These are phyloP conservation scores for Philotrypesis tridentata DNA, from an alignment of 1,140 invertebrate species.

Conservation along the genomic window DNA sequence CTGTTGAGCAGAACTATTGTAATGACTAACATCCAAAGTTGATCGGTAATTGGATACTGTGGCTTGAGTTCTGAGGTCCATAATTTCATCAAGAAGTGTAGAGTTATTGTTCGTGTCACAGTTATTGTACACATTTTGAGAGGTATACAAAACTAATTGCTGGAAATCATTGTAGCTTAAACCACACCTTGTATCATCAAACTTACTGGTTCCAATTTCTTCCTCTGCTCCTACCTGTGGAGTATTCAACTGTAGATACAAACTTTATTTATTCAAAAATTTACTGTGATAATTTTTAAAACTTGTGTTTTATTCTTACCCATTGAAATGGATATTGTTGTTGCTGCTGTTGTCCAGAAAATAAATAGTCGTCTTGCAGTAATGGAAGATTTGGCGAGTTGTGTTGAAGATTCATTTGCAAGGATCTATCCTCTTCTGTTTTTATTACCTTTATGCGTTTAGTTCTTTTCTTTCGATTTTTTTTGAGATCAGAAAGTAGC, in stretches of 20 bases:
- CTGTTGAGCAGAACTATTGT: slow-evolving; percentile 43
- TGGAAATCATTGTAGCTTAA: slow-evolving; percentile 62
- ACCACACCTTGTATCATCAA: slow-evolving; percentile 57
- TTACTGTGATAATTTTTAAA: slow-evolving; percentile 10
- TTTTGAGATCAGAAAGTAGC: slow-evolving; percentile 60
- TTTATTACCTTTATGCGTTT: slow-evolving; percentile 56
- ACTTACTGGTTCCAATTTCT: slow-evolving; percentile 58
- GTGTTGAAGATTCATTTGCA: slow-evolving; percentile 22
- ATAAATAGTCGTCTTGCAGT: slow-evolving; percentile 33
- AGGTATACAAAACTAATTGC: slow-evolving; percentile 58
- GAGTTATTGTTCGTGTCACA: slow-evolving; percentile 60
- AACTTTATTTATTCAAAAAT: not conserved
- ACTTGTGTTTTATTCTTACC: slow-evolving; percentile 51
- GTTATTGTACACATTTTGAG: slow-evolving; percentile 58
- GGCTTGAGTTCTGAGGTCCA: slow-evolving; percentile 57
- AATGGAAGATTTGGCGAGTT: slow-evolving; percentile 10
- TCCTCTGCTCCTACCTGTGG: slow-evolving; percentile 64
- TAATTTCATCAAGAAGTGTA: slow-evolving; percentile 50
- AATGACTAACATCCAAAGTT: slow-evolving; percentile 37
- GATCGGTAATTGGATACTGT: slow-evolving; percentile 44
- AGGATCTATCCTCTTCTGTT: slow-evolving; percentile 43
- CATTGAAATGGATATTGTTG: slow-evolving; percentile 62
- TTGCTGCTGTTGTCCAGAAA: slow-evolving; percentile 51
- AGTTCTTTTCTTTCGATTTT: slow-evolving; percentile 61
- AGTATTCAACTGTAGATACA: not conserved